phyloP scores from a whole-genome alignment of 2,113 vertebrate genomes.

The Aptenodytes patagonicus region DNA sequence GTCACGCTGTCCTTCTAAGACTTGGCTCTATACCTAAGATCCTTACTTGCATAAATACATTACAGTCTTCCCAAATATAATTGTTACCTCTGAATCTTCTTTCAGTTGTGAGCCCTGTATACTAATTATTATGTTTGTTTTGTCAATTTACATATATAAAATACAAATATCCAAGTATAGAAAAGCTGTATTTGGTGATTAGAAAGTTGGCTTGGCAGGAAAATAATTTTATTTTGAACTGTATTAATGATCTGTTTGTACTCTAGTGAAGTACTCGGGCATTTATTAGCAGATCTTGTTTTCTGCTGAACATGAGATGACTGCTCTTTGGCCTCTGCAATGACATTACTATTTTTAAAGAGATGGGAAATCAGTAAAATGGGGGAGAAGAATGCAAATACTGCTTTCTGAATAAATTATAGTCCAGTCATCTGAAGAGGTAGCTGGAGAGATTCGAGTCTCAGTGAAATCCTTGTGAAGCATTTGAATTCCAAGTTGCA shows the following conservation, averaged over 20 bases:
- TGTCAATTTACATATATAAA: neutral
- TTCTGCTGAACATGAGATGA: neutral
- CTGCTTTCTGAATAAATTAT: neutral
- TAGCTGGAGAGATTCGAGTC: neutral
- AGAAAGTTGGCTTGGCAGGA: neutral
- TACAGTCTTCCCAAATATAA: neutral
- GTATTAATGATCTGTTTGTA: neutral
- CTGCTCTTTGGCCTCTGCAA: neutral
- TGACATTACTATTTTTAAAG: constrained; percentile 17
- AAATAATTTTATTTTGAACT: neutral
- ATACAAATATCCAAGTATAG: neutral
- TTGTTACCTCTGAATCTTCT: neutral
- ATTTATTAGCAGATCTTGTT: neutral
- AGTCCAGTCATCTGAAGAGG: neutral
- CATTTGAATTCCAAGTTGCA: neutral
- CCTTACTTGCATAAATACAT: neutral
- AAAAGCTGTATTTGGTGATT: neutral
- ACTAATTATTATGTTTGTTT: neutral
- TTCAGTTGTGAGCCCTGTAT: neutral
- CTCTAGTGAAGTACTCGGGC: neutral
- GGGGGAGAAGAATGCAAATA: neutral
- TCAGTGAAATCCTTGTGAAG: neutral
- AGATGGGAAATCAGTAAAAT: neutral
- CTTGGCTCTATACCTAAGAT: neutral
- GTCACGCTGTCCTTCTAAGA: neutral